Percentiles rank a stretch among this genome's conserved stretches.
These are phyloP conservation scores for Gasterosteus nipponicus DNA, from an alignment of 2,113 vertebrate genomes.

Conservation along the genomic window DNA sequence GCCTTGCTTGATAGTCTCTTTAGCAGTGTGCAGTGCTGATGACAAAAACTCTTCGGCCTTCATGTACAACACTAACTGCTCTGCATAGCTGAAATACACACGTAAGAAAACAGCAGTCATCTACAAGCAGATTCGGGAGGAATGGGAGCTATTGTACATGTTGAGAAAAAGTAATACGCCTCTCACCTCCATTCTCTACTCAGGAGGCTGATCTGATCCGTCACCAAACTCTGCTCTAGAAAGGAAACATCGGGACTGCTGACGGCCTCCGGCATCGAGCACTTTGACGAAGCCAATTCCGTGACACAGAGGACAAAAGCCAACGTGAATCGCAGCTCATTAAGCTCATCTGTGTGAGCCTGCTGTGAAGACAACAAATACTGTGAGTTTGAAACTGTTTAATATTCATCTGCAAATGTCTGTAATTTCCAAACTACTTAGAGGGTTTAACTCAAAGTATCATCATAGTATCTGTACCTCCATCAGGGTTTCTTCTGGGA, in stretches of 20 bases:
- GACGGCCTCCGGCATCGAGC: conserved; percentile 73
- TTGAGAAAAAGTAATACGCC: not conserved
- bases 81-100: conserved; percentile 85
- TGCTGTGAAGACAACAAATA: conserved; percentile 78
- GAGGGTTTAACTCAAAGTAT: not conserved
- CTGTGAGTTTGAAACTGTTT: conserved; percentile 2
- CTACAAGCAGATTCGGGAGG: not conserved
- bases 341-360: conserved; percentile 89
- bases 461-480: conserved; percentile 82
- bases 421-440: not conserved
- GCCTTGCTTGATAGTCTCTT: conserved; percentile 88
- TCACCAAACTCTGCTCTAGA: conserved; percentile 91
- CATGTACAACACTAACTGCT: conserved; percentile 94
- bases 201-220: conserved; percentile 95
- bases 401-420: not conserved
- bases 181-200: conserved; percentile 94
- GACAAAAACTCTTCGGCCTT: conserved; percentile 94
- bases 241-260: conserved; percentile 77
- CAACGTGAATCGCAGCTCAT: conserved; percentile 89
- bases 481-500: conserved; percentile 95
- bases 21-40: conserved; percentile 86
- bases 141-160: not conserved
- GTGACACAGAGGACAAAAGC: conserved; percentile 90
- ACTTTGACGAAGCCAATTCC: conserved; percentile 89
- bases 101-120: conserved; percentile 17